Evolutionary conservation across 2,888 invertebrate genomes (phyloP), one percentile per base, ranked within the genome.

Genomic region (Patella depressa): DNA sequence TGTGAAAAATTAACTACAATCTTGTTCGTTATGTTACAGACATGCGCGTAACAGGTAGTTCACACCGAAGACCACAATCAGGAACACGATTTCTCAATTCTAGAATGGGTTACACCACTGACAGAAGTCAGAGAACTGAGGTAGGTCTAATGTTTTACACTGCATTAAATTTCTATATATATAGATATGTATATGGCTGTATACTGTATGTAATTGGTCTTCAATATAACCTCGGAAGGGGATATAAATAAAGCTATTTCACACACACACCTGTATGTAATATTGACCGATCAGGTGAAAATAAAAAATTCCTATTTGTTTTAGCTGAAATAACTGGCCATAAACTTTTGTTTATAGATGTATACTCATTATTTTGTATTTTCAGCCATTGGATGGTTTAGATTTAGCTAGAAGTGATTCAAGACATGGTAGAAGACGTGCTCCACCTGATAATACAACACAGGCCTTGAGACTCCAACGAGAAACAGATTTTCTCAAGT

Each of bases 401-500:
- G 53, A 72, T 54, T 15, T 65, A 1, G 65, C 65, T 9, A 24
- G 65, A 65, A 65, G 19, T 9, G 24, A 65, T 11, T 65, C 65
- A 0, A 65, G 65, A 65, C 19, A 24, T 12, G 19, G 80, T 29
- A 79, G 77, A 54, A 79, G 85, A 76, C 79, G 82, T 3, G 83
- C 86, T 3, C 88, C 90, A 0, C 65, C 65, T 24, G 88, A 89
- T 74, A 88, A 86, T 72, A 85, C 89, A 53, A 88, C 87, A 53
- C 90, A 91, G 79, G 86, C 88, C 19, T 79, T 90, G 83, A 83
- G 90, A 71, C 84, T 91, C 2, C 90, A 91, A 82, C 84, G 88
- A 65, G 89, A 91, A 81, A 88, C 90, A 53, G 90, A 91, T 80
- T 89, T 89, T 79, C 85, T 91, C 59, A 90, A 89, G 90, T 91